Conservation (phyloP, 2,797 vertebrate genomes). For the Crax fasciolata region DNA sequence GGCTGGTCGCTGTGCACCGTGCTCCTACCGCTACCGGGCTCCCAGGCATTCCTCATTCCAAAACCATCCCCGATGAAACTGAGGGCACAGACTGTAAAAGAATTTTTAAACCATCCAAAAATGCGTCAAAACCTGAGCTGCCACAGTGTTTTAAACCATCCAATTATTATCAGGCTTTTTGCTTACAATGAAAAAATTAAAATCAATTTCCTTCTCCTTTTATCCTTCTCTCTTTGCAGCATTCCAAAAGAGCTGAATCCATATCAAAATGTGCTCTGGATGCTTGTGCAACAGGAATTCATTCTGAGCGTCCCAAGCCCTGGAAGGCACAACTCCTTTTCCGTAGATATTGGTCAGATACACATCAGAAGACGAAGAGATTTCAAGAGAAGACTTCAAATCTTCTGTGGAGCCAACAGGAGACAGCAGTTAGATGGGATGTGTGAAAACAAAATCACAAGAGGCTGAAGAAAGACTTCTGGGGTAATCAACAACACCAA, state of each 20-base stretch:
- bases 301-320: background rate
- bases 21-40: fast-evolving
- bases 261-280: background rate
- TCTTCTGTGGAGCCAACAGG: background rate
- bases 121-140: background rate
- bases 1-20: background rate
- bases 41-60: fast-evolving
- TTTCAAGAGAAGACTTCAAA: background rate
- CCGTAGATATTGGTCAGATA: background rate
- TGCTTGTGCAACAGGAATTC: background rate
- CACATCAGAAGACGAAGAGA: background rate
- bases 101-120: background rate
- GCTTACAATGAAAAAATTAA: background rate
- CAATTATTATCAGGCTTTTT: background rate
- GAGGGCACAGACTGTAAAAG: background rate
- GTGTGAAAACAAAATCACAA: background rate
- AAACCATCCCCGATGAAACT: background rate
- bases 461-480: background rate
- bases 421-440: background rate
- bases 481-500: background rate
- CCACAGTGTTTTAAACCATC: background rate
- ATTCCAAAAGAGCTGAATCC: background rate
- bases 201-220: constrained; percentile 20
- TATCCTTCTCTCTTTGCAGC: background rate
- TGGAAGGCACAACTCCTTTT: background rate